Base-by-base conservation (phyloP, 2,797 vertebrate genomes). In the Silurus aristotelis region DNA sequence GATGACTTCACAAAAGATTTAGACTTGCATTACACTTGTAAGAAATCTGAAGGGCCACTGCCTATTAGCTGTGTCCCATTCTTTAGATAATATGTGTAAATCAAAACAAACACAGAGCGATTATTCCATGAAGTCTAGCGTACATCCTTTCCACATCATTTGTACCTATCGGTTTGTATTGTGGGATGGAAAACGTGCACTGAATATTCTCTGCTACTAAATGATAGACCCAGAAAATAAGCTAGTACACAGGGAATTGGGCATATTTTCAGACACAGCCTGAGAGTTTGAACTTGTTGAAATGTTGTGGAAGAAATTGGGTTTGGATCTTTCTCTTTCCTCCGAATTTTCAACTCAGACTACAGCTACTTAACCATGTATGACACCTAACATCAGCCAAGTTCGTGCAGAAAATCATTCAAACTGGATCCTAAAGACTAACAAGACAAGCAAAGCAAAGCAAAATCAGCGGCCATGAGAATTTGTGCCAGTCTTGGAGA, bases 181-280 rank as follows among this genome's bases (percentile, higher is more conserved):
- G 17, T 77, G 55, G 5, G 17, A 76, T 31, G 56, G 14, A 38
- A 60, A 38, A 10, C 15, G 0, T 63, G 22, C 3, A 64, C 31
- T 79, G 22, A 79, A 64, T 80, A 25, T 25, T 25, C 43, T 48
- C 22, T 2, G 3, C 60, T 10, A 55, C 25, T 56, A 38, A 82
- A 71, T 84, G 89, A 73, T 80, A 88, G 87, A 14, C 55, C 52
- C 84, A 87, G 89, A 90, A 68, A 79, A 17, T n/a, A 46, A 5
- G 20, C 46, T n/a, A 12, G 70, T 31, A 46, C 19, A 48, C 14
- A 46, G 38, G 31, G 22, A 25, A 48, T 25, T 25, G 6, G 31
- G 20, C 64, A 48, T 64, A 46, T 48, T 78, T 80, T 48, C 12
- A 19, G 60, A 25, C 76, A 61, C 56, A 46, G 13, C 12, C 19